Evolutionary conservation across 2,888 invertebrate species (phyloP).

Genomic region (Ectobius pallidus): DNA sequence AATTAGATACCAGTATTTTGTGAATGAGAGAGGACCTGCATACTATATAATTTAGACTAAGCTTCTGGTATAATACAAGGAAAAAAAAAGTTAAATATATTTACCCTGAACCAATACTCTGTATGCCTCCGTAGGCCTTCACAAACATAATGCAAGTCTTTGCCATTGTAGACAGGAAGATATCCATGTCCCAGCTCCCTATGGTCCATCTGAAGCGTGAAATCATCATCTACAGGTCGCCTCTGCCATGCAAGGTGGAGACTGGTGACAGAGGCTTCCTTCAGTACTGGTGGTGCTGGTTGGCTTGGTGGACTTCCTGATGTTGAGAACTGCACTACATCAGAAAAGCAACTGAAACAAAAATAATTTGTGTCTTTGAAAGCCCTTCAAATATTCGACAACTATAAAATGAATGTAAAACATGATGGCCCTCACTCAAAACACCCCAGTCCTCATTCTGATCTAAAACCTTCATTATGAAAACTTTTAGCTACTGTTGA

Average conservation of each 20-base stretch:
- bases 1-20: too few relatives aligned
- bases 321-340: conserved; percentile 72
- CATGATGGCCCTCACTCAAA: too few relatives aligned
- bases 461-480: too few relatives aligned
- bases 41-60: too few relatives aligned
- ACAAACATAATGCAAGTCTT: conserved; percentile 71
- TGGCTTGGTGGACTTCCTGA: conserved; percentile 80
- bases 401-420: too few relatives aligned
- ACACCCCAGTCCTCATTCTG: too few relatives aligned
- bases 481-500: too few relatives aligned
- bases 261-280: conserved; percentile 65
- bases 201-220: conserved; percentile 81
- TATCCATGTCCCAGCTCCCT: conserved; percentile 75
- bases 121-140: conserved; percentile 73
- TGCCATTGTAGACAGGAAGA: conserved; percentile 79
- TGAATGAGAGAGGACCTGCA: too few relatives aligned
- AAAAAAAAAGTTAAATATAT: too few relatives aligned
- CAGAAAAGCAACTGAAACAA: conserved; percentile 67
- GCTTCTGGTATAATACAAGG: too few relatives aligned
- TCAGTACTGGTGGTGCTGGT: conserved; percentile 76
- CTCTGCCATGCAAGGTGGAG: conserved; percentile 77
- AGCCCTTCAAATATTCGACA: too few relatives aligned
- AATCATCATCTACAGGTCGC: conserved; percentile 78
- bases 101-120: conserved; percentile 75
- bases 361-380: too few relatives aligned